A percentile compares a stretch with the other conserved stretches of the same genome.
Conservation (phyloP, 2,888 invertebrate species). For the Drosophila lacicola region DNA sequence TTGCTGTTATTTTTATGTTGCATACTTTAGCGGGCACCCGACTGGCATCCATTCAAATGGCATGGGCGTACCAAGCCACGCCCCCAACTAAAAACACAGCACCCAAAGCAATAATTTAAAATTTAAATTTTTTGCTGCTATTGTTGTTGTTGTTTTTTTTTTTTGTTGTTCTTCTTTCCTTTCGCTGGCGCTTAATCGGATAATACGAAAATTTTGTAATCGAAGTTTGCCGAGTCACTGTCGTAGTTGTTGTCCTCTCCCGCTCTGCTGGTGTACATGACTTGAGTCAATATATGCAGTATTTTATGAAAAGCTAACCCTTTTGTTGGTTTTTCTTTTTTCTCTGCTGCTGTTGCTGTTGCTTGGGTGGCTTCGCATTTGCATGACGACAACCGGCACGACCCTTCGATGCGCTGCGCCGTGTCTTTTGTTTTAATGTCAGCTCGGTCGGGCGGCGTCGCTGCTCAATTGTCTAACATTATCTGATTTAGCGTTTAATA, state of each 20-base stretch:
- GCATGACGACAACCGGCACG: constrained; percentile 57
- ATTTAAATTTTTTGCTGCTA: constrained; percentile 62
- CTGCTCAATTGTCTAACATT: constrained; percentile 79
- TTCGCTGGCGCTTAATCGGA: constrained; percentile 70
- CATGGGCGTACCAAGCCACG: constrained; percentile 43
- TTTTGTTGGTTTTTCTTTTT: constrained; percentile 54
- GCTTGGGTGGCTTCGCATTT: constrained; percentile 55
- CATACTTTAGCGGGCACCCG: constrained; percentile 30
- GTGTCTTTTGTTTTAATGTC: constrained; percentile 78
- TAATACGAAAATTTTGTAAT: constrained; percentile 77
- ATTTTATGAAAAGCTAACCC: constrained; percentile 74
- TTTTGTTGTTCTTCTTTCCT: constrained; percentile 15
- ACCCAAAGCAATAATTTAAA: constrained; percentile 70
- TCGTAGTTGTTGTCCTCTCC: constrained; percentile 41
- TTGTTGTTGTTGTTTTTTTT: constrained; percentile 6
- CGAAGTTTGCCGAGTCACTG: constrained; percentile 71
- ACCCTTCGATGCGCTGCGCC: constrained; percentile 48
- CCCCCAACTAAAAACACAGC: constrained; percentile 27
- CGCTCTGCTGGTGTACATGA: constrained; percentile 66
- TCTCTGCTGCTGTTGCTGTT: constrained; percentile 16
- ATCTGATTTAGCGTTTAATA: constrained; percentile 82
- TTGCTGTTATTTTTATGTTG: constrained; percentile 50
- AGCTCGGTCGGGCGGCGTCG: constrained; percentile 62
- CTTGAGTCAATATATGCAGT: constrained; percentile 81
- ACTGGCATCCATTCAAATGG: constrained; percentile 39